These are phyloP conservation scores for Rhyacophila evoluta DNA, from an alignment of 2,888 invertebrate species.

Conservation along the genomic window DNA sequence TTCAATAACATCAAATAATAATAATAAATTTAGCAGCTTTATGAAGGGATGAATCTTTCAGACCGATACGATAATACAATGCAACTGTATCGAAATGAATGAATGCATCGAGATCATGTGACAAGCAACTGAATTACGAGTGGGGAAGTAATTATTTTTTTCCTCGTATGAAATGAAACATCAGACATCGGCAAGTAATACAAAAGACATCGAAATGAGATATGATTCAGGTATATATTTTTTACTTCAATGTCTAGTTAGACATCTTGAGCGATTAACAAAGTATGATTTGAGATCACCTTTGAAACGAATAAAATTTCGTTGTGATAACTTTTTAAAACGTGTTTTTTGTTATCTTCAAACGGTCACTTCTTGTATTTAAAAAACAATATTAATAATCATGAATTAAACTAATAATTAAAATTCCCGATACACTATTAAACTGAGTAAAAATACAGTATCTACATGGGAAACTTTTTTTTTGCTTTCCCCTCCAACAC, in stretches of 20 bases:
- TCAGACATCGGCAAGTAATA: background rate
- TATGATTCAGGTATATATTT: background rate
- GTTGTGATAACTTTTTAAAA: too few species aligned
- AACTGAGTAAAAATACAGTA: too few species aligned
- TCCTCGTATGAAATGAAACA: conserved; percentile 36
- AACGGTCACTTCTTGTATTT: too few species aligned
- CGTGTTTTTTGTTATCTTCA: too few species aligned
- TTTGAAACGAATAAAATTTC: too few species aligned
- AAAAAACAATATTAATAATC: too few species aligned
- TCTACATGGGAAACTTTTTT: too few species aligned
- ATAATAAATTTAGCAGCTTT: background rate
- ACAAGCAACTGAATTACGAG: conserved; percentile 10
- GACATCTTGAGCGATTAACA: too few species aligned
- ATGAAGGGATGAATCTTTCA: background rate
- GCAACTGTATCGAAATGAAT: conserved; percentile 36
- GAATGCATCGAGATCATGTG: background rate
- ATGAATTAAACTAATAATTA: too few species aligned
- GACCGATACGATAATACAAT: background rate
- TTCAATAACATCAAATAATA: background rate
- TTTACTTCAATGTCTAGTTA: background rate
- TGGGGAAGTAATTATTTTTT: conserved; percentile 42
- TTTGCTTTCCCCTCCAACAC: too few species aligned
- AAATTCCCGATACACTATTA: too few species aligned
- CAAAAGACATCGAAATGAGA: background rate
- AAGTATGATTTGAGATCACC: too few species aligned